Conservation (phyloP, 2,888 invertebrate genomes). For the Idaea dimidiata region DNA sequence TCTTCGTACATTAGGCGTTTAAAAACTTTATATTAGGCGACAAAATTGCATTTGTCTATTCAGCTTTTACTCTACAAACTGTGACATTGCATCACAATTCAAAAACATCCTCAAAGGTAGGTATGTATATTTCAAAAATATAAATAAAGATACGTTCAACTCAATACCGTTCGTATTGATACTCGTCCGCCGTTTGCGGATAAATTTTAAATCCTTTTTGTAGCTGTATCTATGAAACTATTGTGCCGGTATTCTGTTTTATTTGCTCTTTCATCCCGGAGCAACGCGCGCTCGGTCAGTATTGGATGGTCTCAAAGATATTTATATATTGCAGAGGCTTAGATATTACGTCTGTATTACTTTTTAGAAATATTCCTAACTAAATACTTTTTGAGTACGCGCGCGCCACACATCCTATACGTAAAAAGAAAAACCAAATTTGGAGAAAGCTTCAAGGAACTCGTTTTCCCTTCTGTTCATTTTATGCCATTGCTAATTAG, state of each 20-base stretch:
- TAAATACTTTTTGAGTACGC: too few relatives aligned
- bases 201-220: slow-evolving; percentile 11
- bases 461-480: too few relatives aligned
- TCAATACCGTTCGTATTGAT: neutral
- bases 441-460: too few relatives aligned
- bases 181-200: slow-evolving; percentile 1
- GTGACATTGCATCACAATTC: neutral
- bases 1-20: too few relatives aligned
- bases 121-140: neutral
- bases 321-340: neutral
- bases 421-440: too few relatives aligned
- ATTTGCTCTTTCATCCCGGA: slow-evolving; percentile 8
- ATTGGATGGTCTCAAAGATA: neutral
- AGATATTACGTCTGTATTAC: neutral
- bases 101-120: neutral
- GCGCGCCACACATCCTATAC: too few relatives aligned
- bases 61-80: neutral
- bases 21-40: too few relatives aligned
- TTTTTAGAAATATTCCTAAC: too few relatives aligned
- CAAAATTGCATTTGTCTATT: too few relatives aligned
- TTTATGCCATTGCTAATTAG: too few relatives aligned
- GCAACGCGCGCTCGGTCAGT: neutral
- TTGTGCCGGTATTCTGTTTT: slow-evolving; percentile 12
- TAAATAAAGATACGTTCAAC: neutral
- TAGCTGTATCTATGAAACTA: slow-evolving; percentile 9